Evolutionary conservation across 2,888 invertebrate species (phyloP).

Genomic region (Tenthredo livida): DNA sequence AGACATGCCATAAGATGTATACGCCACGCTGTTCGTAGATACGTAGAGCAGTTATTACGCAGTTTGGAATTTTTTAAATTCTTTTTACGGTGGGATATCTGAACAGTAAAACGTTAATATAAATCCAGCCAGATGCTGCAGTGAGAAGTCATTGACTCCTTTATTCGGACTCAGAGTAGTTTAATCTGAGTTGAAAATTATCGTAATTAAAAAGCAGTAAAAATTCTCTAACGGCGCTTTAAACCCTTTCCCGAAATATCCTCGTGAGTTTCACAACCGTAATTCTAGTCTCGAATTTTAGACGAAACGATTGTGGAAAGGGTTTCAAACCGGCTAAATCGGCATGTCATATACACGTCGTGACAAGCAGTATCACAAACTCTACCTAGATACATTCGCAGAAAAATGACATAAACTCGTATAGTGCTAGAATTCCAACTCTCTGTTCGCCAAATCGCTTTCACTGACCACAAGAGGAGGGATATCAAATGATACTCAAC

Average conservation of each 20-base stretch:
- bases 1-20: neutral
- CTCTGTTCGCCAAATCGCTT: slow-evolving; percentile 40
- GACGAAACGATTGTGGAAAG: neutral
- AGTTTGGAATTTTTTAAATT: neutral
- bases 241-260: neutral
- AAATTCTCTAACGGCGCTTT: slow-evolving; percentile 2
- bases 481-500: slow-evolving; percentile 10
- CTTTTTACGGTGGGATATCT: neutral
- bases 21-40: neutral
- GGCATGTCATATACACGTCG: neutral
- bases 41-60: neutral
- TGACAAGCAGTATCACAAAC: neutral
- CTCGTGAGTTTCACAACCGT: neutral
- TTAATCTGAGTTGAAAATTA: neutral
- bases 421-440: slow-evolving; percentile 35
- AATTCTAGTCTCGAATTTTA: neutral
- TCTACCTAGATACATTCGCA: neutral
- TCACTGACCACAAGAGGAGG: slow-evolving; percentile 21
- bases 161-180: neutral
- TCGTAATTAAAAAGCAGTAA: slow-evolving; percentile 29
- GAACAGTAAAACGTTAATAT: neutral
- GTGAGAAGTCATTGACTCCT: slow-evolving; percentile 2
- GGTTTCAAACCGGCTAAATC: neutral
- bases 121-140: neutral
- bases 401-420: slow-evolving; percentile 21